Base-by-base conservation (phyloP, 2,113 vertebrate genomes). In the Anguilla rostrata region DNA sequence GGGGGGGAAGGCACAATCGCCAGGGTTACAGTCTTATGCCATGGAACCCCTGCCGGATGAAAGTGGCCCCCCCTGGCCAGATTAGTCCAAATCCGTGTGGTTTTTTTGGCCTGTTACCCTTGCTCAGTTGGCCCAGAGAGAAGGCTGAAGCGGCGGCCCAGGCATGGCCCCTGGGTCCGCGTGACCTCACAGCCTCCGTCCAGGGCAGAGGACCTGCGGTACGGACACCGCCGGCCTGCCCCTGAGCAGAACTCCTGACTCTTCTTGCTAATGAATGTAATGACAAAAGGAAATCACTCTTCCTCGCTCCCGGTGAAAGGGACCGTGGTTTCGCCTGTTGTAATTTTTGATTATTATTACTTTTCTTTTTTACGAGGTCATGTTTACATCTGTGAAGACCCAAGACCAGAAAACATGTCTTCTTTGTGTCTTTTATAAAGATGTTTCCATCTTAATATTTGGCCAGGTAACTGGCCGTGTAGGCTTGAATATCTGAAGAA, bases 381-480 rank as follows among this genome's bases (percentile, higher is more conserved):
- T 96, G 96, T 98, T 97, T 97, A 97, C 96, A 97, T 94, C 92
- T 93, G 91, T 95, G 94, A 95, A 95, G 94, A 95, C 88, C 39
- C 22, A 5, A 89, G 91, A 87, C 71, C 78, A 84, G 39, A 81
- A 53, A 94, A 93, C 56, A 46, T 90, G 60, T 89, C 87, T 85
- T 88, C 85, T 63, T 90, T 90, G 91, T 96, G 93, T 98, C 97
- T 98, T 98, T 98, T 97, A 97, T 97, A 97, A 97, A 97, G 96
- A 97, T 96, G 87, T 87, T 75, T 92, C 93, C 94, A 95, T 92
- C 93, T 93, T 94, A 92, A 92, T 92, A 89, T 93, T 93, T 94
- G 93, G 96, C 96, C 95, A 93, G 88, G 88, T 91, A 92, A 92
- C 94, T 96, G 95, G 94, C 93, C 92, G 92, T 92, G 91, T 90